Conservation (phyloP, 1,140 invertebrate genomes). For the Littorina saxatilis region DNA sequence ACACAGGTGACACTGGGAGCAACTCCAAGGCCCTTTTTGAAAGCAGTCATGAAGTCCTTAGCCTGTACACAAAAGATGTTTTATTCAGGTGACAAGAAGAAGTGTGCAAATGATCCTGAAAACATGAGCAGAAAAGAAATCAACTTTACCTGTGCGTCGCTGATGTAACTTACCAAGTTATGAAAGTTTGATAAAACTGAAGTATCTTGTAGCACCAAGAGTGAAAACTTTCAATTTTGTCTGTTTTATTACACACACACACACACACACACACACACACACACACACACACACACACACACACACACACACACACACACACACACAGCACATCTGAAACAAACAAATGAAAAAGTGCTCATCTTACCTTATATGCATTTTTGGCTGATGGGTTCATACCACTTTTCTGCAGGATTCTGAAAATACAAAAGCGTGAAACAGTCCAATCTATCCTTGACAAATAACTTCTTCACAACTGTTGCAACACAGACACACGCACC, state of each 20-base stretch:
- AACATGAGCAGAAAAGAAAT: too few relatives aligned
- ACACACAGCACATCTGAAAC: neutral
- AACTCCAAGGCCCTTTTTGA: conserved; percentile 1
- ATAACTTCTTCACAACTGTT: too few relatives aligned
- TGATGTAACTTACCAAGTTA: too few relatives aligned
- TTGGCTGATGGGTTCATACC: neutral
- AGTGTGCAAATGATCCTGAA: too few relatives aligned
- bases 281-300: neutral
- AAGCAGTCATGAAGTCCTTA: neutral
- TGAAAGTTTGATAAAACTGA: neutral
- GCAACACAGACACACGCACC: too few relatives aligned
- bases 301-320: neutral
- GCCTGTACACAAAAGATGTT: neutral
- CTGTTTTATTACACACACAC: neutral
- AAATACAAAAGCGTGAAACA: too few relatives aligned
- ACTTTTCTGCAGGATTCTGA: neutral
- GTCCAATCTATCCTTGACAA: too few relatives aligned
- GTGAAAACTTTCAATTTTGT: neutral
- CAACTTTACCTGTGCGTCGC: too few relatives aligned
- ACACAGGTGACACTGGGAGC: neutral
- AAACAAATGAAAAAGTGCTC: neutral
- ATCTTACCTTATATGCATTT: neutral
- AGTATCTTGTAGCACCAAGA: neutral
- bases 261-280: neutral
- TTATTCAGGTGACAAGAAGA: too few relatives aligned